phyloP scores from a whole-genome alignment of 2,113 vertebrate genomes.

The Mustelus asterias region DNA sequence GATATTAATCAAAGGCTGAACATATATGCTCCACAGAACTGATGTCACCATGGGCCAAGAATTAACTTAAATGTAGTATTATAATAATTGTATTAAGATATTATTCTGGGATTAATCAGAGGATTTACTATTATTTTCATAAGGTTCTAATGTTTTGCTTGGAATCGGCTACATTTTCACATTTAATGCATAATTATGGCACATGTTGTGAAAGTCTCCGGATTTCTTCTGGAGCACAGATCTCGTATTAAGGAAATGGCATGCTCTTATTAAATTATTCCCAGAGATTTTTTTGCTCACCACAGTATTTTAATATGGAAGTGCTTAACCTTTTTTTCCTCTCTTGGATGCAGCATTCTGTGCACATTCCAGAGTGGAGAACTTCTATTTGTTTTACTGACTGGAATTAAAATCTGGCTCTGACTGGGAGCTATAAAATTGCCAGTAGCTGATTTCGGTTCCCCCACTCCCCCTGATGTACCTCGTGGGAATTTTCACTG shows the following conservation, averaged over 20 bases:
- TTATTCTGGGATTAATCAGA: slow-evolving; percentile 12
- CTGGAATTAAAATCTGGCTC: background rate
- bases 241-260: slow-evolving; percentile 17
- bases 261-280: slow-evolving; percentile 16
- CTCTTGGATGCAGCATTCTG: background rate
- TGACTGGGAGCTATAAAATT: background rate
- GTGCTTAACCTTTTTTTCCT: slow-evolving; percentile 4
- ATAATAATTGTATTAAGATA: slow-evolving; percentile 20
- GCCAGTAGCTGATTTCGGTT: too few species aligned
- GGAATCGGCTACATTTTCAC: background rate
- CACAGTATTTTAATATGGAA: slow-evolving; percentile 19
- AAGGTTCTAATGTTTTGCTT: slow-evolving; percentile 29
- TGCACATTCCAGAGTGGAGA: slow-evolving; percentile 2
- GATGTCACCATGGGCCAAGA: background rate
- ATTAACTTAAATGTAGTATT: background rate
- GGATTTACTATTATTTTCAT: background rate
- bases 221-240: background rate
- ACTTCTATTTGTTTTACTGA: background rate
- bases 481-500: background rate
- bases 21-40: background rate
- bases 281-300: background rate
- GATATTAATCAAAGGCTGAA: background rate
- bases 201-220: slow-evolving; percentile 6
- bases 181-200: slow-evolving; percentile 25
- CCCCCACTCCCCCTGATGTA: too few species aligned